These are phyloP conservation scores for Phalera bucephala DNA, from an alignment of 2,888 invertebrate genomes.

Conservation along the genomic window DNA sequence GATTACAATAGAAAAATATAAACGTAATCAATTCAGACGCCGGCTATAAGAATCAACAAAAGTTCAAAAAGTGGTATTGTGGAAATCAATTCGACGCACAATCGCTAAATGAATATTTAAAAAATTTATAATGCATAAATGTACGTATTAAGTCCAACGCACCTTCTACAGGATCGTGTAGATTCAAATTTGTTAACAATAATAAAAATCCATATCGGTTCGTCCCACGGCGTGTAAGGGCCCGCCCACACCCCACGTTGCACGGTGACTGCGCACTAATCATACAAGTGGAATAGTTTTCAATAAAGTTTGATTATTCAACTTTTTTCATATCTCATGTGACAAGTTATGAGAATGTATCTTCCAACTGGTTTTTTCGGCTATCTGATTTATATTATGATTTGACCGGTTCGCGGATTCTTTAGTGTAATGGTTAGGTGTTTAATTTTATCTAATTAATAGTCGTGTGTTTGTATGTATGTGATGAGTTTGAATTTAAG, in stretches of 20 bases:
- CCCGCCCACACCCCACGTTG: slow-evolving; percentile 48
- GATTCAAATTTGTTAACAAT: slow-evolving; percentile 49
- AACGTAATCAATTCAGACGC: too few species aligned
- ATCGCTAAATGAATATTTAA: background rate
- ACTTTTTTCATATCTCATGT: slow-evolving; percentile 41
- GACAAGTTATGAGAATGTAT: slow-evolving; percentile 29
- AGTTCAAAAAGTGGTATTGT: too few species aligned
- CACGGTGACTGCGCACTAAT: slow-evolving; percentile 57
- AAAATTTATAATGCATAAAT: background rate
- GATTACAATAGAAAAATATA: too few species aligned
- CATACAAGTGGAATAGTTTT: slow-evolving; percentile 52
- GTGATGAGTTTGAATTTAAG: too few species aligned
- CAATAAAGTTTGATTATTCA: slow-evolving; percentile 60
- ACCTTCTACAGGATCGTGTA: slow-evolving; percentile 14
- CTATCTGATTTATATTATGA: too few species aligned
- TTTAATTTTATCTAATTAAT: too few species aligned
- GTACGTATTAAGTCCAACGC: background rate
- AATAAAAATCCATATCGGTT: slow-evolving; percentile 44
- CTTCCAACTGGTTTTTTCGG: background rate
- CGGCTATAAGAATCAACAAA: too few species aligned
- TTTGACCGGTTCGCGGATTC: too few species aligned
- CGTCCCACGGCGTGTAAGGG: slow-evolving; percentile 52
- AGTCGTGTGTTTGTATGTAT: too few species aligned
- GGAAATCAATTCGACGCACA: too few species aligned
- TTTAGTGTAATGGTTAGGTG: too few species aligned